Evolutionary conservation across 2,113 vertebrate genomes (phyloP), one percentile per base, ranked within the genome.

Genomic region (Pyxicephalus adspersus): DNA sequence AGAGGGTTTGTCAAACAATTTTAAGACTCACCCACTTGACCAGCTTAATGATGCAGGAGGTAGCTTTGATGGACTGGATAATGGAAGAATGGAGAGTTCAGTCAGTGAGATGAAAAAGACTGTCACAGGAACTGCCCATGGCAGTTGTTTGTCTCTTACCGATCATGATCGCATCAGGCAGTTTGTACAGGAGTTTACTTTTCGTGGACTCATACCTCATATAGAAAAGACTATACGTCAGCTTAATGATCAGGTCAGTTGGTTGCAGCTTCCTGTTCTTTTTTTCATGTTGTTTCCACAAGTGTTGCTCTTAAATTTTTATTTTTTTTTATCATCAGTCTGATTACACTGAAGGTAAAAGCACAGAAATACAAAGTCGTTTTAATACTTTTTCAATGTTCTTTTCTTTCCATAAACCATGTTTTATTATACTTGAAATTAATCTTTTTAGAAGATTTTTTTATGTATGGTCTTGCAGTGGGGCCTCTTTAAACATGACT

Each of bases 141-240:
- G 98, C 76, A 91, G 92, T 25, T 97, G 95, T 87, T 91, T 99
- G 84, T 96, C 96, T 4, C 94, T 99, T 26, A 97, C 94, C 3
- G 98, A 99, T 90, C 98, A 99, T 0, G 97, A 99, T 88, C 94
- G 94, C 87, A 96, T 99, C 88, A 91, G 98, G 28, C 97, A 98
- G 81, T 99, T 99, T 84, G 93, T 99, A 85, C 97, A 99, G 76
- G 98, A 99, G 86, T 99, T 99, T 87, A 98, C 96, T 1, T 97
- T 98, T 88, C 92, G 97, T 65, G 97, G 97, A 51, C 94, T 99
- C 86, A 83, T 99, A 83, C 97, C 98, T 1, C 98, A 99, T 85
- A 92, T 99, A 54, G 98, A 99, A 90, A 99, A 98, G 90, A 98
- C 96, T 84, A 98, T 99, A 85, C 87, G 97, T 16, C 97, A 98